phyloP scores from a whole-genome alignment of 2,797 vertebrate species.

The Chloroceryle inda region DNA sequence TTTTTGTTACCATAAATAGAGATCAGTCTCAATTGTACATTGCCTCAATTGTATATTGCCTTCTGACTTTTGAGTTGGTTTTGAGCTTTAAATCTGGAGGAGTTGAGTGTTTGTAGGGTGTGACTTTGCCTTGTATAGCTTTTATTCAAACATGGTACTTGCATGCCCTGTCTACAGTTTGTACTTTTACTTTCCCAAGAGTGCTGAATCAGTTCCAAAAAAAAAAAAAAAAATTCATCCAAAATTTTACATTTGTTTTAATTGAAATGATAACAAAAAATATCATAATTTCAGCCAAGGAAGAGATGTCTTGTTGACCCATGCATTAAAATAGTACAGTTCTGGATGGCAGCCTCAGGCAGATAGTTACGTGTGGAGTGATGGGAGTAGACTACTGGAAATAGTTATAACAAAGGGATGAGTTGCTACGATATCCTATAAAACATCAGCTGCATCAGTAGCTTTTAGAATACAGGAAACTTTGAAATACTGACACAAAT shows the following conservation, averaged over 20 bases:
- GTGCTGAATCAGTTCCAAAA: neutral
- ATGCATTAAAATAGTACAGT: neutral
- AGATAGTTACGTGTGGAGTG: constrained; percentile 26
- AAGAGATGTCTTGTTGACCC: neutral
- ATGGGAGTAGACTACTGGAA: constrained; percentile 45
- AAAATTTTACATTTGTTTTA: neutral
- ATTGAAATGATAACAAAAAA: neutral
- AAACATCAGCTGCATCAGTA: neutral
- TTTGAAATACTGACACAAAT: constrained; percentile 10
- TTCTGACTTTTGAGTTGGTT: neutral
- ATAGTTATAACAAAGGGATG: constrained; percentile 44
- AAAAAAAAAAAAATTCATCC: no score
- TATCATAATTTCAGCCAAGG: neutral
- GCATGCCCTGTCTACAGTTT: neutral
- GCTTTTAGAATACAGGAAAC: neutral
- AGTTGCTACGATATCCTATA: neutral
- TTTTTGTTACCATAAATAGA: neutral
- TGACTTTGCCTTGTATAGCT: neutral
- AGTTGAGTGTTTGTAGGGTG: neutral
- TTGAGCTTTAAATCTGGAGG: no score
- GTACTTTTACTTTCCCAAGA: neutral
- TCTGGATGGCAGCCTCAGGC: constrained; percentile 43
- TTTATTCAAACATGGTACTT: neutral
- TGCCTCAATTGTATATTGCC: neutral
- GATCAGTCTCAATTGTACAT: no score